A percentile compares a stretch with the other conserved stretches of the same genome.
Conservation (phyloP, 2,113 vertebrate genomes). For the Onychostoma macrolepis region DNA sequence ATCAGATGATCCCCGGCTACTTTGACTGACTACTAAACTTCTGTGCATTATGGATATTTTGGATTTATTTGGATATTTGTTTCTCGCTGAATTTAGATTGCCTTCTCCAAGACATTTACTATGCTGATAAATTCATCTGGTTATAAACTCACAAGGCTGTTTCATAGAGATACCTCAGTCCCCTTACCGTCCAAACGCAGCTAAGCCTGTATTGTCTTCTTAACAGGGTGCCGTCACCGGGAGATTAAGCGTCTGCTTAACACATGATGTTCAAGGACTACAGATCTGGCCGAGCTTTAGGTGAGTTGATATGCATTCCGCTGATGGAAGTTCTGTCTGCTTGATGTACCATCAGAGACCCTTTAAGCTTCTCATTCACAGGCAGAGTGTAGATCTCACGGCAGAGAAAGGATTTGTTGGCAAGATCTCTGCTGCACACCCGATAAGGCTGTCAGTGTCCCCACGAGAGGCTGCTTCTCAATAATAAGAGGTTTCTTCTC, state of each 20-base stretch:
- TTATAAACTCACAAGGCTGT: background rate
- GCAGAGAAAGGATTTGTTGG: slow-evolving; percentile 62
- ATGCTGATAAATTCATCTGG: background rate
- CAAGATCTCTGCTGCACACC: slow-evolving; percentile 60
- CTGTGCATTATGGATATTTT: background rate
- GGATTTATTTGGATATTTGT: background rate
- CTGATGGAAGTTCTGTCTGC: background rate
- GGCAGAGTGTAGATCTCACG: slow-evolving; percentile 50
- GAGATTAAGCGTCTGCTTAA: slow-evolving; percentile 32
- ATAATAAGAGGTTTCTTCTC: slow-evolving; percentile 48
- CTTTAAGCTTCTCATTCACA: slow-evolving; percentile 33
- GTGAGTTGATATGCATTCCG: slow-evolving; percentile 63
- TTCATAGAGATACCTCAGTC: background rate
- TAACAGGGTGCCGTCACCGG: slow-evolving; percentile 40
- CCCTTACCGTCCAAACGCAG: background rate
- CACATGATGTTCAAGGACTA: slow-evolving; percentile 75
- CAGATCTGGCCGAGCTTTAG: slow-evolving; percentile 69
- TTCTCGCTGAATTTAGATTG: background rate
- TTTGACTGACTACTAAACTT: background rate
- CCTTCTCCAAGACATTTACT: background rate
- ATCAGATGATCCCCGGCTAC: background rate
- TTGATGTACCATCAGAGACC: slow-evolving; percentile 35
- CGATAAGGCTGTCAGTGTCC: slow-evolving; percentile 61
- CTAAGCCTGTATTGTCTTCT: slow-evolving; percentile 35
- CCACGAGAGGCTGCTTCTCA: slow-evolving; percentile 46